Evolutionary conservation across 2,797 vertebrate genomes (phyloP), one percentile per base, ranked within the genome.

Genomic region (Chloroceryle inda): DNA sequence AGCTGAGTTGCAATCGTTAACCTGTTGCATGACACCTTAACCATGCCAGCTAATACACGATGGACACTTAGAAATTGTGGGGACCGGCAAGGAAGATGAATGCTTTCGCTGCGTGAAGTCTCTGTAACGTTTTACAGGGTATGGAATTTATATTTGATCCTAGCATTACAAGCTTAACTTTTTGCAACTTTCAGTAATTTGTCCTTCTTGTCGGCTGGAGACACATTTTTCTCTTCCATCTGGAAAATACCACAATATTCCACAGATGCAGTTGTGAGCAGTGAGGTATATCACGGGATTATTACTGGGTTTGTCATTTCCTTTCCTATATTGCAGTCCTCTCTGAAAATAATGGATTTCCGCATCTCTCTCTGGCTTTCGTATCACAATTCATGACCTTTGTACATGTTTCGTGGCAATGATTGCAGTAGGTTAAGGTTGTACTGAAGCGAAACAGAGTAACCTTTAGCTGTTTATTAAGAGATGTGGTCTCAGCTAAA

Each of bases 401-500:
- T 95, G 84, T 78, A 53, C 9, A 0, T 62, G 66, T 88, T 91
- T 76, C 2, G 3, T 26, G 58, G 53, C 86, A 89, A 4, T 85
- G 74, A 91, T 50, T 88, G 62, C 83, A 86, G 59, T 53, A 67
- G 62, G 66, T 86, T 96, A 83, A 75, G 61, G 71, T 37, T 79
- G 63, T 85, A 73, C 44, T 77, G 61, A 64, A 85, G 74, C 3
- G 2, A 88, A 89, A 85, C 56, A 76, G 73, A 92, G 45, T 92
- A 87, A 89, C 88, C 35, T 95, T 94, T 91, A 74, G 87, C 79
- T 89, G 61, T 96, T 96, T 87, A 82, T 77, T 78, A 76, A 91
- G 87, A 72, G 80, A 59, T 72, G 72, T 0, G 1, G 45, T 94
- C 94, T 90, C 80, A 74, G 69, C 88, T 97, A 80, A 75, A 91